Base-by-base conservation (phyloP, 92 coral and sea anemone species). In the Heteractis magnifica region DNA sequence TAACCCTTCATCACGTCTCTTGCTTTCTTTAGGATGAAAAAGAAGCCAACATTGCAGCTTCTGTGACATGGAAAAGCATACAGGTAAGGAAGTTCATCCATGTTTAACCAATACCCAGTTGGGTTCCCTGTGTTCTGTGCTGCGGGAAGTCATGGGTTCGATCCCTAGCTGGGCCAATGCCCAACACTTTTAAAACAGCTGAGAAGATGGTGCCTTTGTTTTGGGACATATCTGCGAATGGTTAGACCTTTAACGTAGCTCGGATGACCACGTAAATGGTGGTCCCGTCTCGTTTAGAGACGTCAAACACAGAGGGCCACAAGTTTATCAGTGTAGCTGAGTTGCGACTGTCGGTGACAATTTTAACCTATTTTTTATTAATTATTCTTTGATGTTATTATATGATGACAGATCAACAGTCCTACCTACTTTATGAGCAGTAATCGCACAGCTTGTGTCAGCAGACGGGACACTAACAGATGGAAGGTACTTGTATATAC, bases 371-470 rank as follows among this genome's bases (percentile, higher is more conserved):
- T 65, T 23, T 62, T n/a, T 58, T 58, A 12, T 23, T 68, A 26
- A 68, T 68, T 48, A 10, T 68, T 15, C 44, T 21, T 5, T 7
- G 10, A 68, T 68, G 10, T 23, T 23, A 26, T 68, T 68, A 9
- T 62, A 21, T 71, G 7, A 76, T 50, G 16, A 12, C 80, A 95
- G 99, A 53, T 92, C 19, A 97, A 97, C 89, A 97, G 99, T 73
- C 97, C 88, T 9, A 78, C 80, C 13, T 97, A 97, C 83, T 82
- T 87, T 18, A 82, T 90, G 68, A 48, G 21, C 51, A 83, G 94
- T 51, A 94, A 94, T 77, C 72, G 79, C 65, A 85, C 90, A 11
- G 90, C 94, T 48, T 97, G 99, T 81, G 89, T 92, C 6, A 87
- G 86, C 21, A 88, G 98, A 80, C 79, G 84, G 75, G 91, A 94